These are phyloP conservation scores for Molossus molossus DNA, from an alignment of 2,797 vertebrate genomes.

Conservation along the genomic window DNA sequence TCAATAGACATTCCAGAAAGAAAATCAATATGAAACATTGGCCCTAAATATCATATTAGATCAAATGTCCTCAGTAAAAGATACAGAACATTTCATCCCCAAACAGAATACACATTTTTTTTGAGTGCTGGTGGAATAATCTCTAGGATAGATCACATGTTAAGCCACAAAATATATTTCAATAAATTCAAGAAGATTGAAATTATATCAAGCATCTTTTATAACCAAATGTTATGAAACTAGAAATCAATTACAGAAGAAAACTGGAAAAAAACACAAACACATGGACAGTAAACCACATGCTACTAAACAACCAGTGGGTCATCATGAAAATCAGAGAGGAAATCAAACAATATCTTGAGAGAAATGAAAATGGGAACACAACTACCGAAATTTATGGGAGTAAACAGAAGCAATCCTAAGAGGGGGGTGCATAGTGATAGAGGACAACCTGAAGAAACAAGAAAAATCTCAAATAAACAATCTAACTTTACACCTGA, in stretches of 20 bases:
- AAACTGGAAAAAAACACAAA: background rate
- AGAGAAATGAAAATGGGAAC: background rate
- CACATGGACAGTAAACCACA: background rate
- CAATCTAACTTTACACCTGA: background rate
- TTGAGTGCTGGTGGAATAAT: background rate
- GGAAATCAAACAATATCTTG: background rate
- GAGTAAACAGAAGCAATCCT: background rate
- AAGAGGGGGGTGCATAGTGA: background rate
- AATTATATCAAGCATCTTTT: too few relatives aligned
- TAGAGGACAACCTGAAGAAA: background rate
- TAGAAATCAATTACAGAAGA: background rate
- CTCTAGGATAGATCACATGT: background rate
- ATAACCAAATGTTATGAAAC: too few relatives aligned
- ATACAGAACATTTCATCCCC: background rate
- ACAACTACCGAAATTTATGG: background rate
- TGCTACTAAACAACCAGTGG: background rate
- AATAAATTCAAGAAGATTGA: background rate
- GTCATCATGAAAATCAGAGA: background rate
- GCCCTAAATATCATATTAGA: too few relatives aligned
- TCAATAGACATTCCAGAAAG: too few relatives aligned
- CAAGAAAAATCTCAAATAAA: background rate
- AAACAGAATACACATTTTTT: background rate
- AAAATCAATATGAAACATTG: too few relatives aligned
- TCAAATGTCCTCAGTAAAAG: too few relatives aligned
- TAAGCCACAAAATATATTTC: background rate